Evolutionary conservation across 2,888 invertebrate genomes (phyloP), one percentile per base, ranked within the genome.

Genomic region (Melieria picta): DNA sequence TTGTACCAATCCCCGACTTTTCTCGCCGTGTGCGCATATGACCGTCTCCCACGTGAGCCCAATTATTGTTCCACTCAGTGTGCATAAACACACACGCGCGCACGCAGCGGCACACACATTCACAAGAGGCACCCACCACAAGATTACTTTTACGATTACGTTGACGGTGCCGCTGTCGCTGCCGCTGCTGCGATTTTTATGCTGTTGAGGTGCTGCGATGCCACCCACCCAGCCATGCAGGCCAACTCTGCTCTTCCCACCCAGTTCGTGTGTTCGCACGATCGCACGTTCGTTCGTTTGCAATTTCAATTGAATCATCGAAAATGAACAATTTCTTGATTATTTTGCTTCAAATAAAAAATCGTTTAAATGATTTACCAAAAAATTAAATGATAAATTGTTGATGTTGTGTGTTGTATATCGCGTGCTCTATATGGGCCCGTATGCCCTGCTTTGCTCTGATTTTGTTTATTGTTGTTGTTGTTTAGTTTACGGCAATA

Each of bases 271-370:
- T 10, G 47, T 50, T 9, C 30, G 42, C 7, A 47, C 45, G 57
- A n/a, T 58, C 42, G 10, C 9, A 30, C 30, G 16, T 56, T 13
- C 56, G 42, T 58, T 47, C 43, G 13, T 30, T 57, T 9, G 58
- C 47, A 43, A 66, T 66, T 66, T 66, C 58, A 66, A 58, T 46
- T 66, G 66, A 66, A 66, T 56, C 66, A 56, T 57, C 68, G 52
- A 69, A 30, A 63, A 52, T 52, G 11, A 62, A 69, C 61, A 69
- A 47, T 60, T 50, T 43, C 42, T 47, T 76, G 75, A 77, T 76
- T 75, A 75, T 76, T 76, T 76, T 76, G 72, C 76, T 77, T 78
- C 69, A 71, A 74, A 78, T 76, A 74, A 75, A 76, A 73, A 71
- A 75, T 61, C 74, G 69, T 74, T 72, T 72, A 73, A 77, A 77